Evolutionary conservation across 2,797 vertebrate genomes (phyloP).

Genomic region (Triplophysa bombifrons): DNA sequence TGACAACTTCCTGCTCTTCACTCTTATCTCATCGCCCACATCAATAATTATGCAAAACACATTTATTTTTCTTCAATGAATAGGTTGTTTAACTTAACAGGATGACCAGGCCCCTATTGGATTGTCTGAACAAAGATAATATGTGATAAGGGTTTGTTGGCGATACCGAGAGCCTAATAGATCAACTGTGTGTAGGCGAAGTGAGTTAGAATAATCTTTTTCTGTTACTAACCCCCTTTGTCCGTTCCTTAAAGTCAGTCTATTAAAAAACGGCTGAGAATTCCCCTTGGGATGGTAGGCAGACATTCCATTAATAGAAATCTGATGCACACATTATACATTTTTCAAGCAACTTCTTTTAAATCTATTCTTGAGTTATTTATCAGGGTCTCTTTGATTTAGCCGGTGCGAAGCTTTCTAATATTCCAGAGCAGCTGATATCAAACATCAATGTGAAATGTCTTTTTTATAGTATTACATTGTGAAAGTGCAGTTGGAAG

Average conservation of each 20-base stretch:
- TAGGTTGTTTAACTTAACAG: slow-evolving; percentile 7
- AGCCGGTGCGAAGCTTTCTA: background rate
- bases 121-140: background rate
- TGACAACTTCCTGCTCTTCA: slow-evolving; percentile 35
- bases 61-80: slow-evolving; percentile 28
- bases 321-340: slow-evolving; percentile 50
- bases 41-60: slow-evolving; percentile 32
- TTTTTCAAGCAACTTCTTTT: slow-evolving; percentile 51
- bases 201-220: slow-evolving; percentile 21
- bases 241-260: slow-evolving; percentile 31
- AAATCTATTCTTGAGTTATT: background rate
- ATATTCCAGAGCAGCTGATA: background rate
- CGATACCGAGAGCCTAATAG: slow-evolving; percentile 22
- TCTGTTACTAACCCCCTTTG: background rate
- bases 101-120: background rate
- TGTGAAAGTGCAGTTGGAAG: slow-evolving; percentile 13
- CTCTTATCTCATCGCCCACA: slow-evolving; percentile 37
- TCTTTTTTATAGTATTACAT: slow-evolving; percentile 7
- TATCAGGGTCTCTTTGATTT: slow-evolving; percentile 10
- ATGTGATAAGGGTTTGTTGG: background rate
- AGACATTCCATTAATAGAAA: slow-evolving; percentile 55
- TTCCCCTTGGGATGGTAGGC: slow-evolving; percentile 39
- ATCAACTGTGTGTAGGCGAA: slow-evolving; percentile 22
- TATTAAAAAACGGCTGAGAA: slow-evolving; percentile 39
- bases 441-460: background rate